A percentile compares a stretch with the other conserved stretches of the same genome.
These are phyloP conservation scores for Acanthochromis polyacanthus DNA, from an alignment of 2,113 vertebrate species.

Conservation along the genomic window DNA sequence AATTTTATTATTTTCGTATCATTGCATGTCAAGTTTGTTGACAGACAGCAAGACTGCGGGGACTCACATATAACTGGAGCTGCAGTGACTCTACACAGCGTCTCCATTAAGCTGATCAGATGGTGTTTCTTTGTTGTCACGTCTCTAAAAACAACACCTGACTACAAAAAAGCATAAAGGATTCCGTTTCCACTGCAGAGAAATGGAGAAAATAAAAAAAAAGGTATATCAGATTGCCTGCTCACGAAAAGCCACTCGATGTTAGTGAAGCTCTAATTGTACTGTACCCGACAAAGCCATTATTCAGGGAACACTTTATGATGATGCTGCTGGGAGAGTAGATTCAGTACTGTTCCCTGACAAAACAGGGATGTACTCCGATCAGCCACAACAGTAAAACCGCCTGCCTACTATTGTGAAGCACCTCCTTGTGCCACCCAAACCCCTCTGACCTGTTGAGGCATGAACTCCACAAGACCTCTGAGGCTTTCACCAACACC, in stretches of 20 bases:
- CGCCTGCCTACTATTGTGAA: too few relatives aligned
- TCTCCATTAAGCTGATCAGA: not conserved
- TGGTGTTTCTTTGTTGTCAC: not conserved
- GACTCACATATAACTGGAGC: not conserved
- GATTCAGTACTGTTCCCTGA: constrained; percentile 34
- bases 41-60: constrained; percentile 1
- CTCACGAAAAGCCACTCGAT: constrained; percentile 30
- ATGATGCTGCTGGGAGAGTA: constrained; percentile 35
- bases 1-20: not conserved
- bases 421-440: too few relatives aligned
- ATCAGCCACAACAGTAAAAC: too few relatives aligned
- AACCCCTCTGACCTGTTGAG: too few relatives aligned
- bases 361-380: constrained; percentile 29
- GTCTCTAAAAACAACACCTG: constrained; percentile 8
- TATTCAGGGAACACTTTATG: constrained; percentile 26
- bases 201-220: not conserved
- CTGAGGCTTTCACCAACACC: too few relatives aligned
- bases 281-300: constrained; percentile 45
- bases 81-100: not conserved
- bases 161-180: constrained; percentile 7
- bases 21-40: not conserved
- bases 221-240: constrained; percentile 37
- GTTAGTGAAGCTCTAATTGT: constrained; percentile 47
- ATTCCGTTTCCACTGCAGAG: constrained; percentile 1
- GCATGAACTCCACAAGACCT: too few relatives aligned